phyloP scores from a whole-genome alignment of 2,113 vertebrate species.

The Etia nguti region DNA sequence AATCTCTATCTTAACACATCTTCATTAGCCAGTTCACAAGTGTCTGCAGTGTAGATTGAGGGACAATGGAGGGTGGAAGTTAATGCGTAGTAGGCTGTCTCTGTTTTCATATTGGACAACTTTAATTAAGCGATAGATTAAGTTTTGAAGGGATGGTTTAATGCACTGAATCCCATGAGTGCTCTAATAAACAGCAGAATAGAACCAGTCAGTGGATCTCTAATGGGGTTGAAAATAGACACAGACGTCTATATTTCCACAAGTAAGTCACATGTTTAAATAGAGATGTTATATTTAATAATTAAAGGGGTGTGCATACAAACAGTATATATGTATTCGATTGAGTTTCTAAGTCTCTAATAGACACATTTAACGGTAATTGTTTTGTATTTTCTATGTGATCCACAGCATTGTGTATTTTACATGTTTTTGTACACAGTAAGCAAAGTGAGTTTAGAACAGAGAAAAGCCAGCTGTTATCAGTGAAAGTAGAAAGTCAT shows the following conservation, averaged over 20 bases:
- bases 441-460: neutral
- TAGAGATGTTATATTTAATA: neutral
- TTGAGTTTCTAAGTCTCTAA: neutral
- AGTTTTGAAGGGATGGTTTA: constrained; percentile 80
- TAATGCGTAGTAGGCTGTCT: constrained; percentile 76
- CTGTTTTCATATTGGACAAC: constrained; percentile 84
- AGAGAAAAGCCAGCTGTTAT: neutral
- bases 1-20: constrained; percentile 72
- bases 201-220: constrained; percentile 83
- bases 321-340: neutral
- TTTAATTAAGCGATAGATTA: constrained; percentile 96
- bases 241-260: constrained; percentile 30
- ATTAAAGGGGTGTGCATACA: neutral
- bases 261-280: neutral
- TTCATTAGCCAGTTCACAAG: constrained; percentile 60
- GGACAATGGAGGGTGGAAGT: constrained; percentile 76
- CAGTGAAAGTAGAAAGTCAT: neutral
- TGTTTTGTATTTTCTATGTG: neutral
- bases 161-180: constrained; percentile 81
- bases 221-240: constrained; percentile 81
- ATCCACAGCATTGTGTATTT: neutral
- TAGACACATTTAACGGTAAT: neutral
- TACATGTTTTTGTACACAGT: neutral
- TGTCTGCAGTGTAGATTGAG: constrained; percentile 58
- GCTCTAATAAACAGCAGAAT: constrained; percentile 84